Conservation (phyloP, 2,797 vertebrate species). For the Siniperca undulata region DNA sequence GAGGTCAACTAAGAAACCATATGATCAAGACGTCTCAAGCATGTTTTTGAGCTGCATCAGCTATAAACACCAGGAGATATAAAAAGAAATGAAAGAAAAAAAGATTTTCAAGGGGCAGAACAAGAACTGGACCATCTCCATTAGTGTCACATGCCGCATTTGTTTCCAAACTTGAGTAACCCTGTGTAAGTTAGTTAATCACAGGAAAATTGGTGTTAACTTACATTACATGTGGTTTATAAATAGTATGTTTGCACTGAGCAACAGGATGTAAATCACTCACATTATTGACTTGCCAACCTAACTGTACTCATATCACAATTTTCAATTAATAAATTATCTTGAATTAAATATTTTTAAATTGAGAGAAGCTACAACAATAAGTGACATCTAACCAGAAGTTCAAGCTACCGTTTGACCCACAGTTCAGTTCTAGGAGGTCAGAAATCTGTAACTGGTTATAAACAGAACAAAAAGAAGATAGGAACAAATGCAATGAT, state of each 20-base stretch:
- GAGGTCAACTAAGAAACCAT: conserved; percentile 14
- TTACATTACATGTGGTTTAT: not conserved
- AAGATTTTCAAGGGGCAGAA: not conserved
- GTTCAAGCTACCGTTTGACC: not conserved
- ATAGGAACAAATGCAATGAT: not conserved
- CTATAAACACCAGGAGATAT: not conserved
- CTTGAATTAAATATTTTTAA: not conserved
- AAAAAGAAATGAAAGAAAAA: not conserved
- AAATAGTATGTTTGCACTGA: not conserved
- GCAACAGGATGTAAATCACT: not conserved
- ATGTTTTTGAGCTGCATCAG: conserved; percentile 16
- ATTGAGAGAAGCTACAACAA: not conserved
- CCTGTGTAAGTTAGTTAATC: not conserved
- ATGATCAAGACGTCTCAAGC: not conserved
- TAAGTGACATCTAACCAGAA: not conserved
- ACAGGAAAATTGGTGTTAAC: not conserved
- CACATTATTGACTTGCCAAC: no score
- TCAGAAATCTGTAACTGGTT: not conserved
- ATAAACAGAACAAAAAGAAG: not conserved
- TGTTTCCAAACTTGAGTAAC: conserved; percentile 2
- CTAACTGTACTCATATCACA: not conserved
- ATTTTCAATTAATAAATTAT: not conserved
- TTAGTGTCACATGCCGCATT: not conserved
- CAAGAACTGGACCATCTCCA: not conserved
- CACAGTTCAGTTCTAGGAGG: not conserved